Percentiles rank a stretch among this genome's conserved stretches.
Evolutionary conservation across 2,113 vertebrate species (phyloP).

Genomic region (Ammospiza nelsoni): DNA sequence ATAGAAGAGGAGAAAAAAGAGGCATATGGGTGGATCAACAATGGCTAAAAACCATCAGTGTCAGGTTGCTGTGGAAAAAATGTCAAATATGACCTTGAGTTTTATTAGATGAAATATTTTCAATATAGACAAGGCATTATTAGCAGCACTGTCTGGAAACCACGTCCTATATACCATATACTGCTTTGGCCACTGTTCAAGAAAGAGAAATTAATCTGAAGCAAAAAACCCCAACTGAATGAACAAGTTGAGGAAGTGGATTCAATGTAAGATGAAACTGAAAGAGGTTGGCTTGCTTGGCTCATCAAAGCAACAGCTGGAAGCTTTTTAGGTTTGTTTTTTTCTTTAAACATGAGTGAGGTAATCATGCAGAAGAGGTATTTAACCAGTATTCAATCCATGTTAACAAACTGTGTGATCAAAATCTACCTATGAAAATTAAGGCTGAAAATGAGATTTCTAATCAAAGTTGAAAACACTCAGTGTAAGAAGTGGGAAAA

Average conservation of each 20-base stretch:
- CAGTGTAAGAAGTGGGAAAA: not conserved
- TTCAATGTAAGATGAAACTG: not conserved
- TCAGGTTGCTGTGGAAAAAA: conserved; percentile 63
- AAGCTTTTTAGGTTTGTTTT: not conserved
- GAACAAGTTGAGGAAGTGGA: not conserved
- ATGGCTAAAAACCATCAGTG: conserved; percentile 48
- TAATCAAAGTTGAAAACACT: not conserved
- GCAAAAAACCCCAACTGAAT: not conserved
- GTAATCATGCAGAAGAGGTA: not conserved
- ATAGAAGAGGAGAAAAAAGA: conserved; percentile 32
- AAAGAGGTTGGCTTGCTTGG: not conserved
- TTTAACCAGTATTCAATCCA: not conserved
- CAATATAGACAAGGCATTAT: not conserved
- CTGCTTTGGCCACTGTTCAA: not conserved
- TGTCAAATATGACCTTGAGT: conserved; percentile 32
- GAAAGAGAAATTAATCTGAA: not conserved
- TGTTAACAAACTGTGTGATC: not conserved
- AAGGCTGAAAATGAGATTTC: not conserved
- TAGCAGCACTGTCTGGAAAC: conserved; percentile 33
- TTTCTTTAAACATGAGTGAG: not conserved
- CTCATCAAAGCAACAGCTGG: not conserved
- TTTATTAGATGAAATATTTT: conserved; percentile 56
- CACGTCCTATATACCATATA: not conserved
- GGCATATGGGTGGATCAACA: conserved; percentile 8
- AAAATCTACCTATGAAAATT: not conserved